phyloP scores from a whole-genome alignment of 2,113 vertebrate species.

The Phylloscopus whistleri region DNA sequence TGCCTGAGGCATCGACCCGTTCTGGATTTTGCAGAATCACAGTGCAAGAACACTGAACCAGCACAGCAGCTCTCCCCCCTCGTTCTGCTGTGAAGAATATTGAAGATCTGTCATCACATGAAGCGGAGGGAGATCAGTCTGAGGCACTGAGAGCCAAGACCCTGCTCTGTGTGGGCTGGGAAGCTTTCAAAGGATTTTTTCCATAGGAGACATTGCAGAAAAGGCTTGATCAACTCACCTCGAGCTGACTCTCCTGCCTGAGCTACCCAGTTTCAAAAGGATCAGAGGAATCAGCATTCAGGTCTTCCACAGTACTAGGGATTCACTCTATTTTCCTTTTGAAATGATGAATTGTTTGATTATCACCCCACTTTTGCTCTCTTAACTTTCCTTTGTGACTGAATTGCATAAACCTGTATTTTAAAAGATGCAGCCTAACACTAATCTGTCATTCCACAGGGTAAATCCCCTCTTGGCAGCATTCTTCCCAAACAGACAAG shows the following conservation, averaged over 20 bases:
- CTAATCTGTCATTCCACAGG: neutral
- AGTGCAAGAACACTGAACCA: neutral
- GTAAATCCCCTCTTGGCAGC: neutral
- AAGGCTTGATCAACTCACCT: neutral
- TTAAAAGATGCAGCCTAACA: neutral
- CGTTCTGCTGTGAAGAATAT: neutral
- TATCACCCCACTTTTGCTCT: neutral
- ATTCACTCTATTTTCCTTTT: neutral
- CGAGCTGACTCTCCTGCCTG: neutral
- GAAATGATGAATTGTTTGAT: neutral
- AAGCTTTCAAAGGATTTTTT: neutral
- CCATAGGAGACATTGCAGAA: neutral
- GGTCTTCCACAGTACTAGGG: neutral
- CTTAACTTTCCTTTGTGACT: neutral
- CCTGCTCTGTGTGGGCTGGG: neutral
- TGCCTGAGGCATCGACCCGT: accelerated
- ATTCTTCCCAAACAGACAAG: neutral
- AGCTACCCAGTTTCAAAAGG: neutral
- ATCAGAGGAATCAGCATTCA: neutral
- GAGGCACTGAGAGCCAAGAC: neutral
- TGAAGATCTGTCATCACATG: neutral
- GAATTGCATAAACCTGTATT: neutral
- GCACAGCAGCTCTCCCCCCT: neutral
- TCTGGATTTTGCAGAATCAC: neutral
- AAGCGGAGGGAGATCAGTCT: neutral